Evolutionary conservation across 2,888 invertebrate species (phyloP).

Genomic region (Siphlonurus alternatus): DNA sequence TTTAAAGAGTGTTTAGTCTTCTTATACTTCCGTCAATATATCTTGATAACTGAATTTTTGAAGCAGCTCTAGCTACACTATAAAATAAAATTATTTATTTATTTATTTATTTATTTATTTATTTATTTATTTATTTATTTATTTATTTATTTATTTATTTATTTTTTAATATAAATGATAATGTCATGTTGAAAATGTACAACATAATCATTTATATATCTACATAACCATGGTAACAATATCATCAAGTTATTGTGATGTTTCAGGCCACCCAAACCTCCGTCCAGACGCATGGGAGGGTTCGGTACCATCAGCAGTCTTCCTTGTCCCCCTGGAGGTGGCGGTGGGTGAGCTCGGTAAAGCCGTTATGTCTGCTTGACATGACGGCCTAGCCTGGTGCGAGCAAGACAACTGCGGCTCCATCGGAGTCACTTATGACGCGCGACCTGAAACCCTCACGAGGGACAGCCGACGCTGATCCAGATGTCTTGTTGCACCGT

Average conservation of each 20-base stretch:
- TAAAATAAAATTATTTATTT: not conserved
- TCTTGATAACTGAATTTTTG: too few species aligned
- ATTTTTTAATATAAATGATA: too few species aligned
- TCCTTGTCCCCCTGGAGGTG: not conserved
- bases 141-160: too few species aligned
- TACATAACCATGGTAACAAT: too few species aligned
- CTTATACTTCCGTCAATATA: too few species aligned
- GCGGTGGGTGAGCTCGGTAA: constrained; percentile 2
- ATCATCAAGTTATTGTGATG: too few species aligned
- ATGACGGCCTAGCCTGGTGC: not conserved
- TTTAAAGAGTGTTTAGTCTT: too few species aligned
- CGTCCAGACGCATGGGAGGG: not conserved
- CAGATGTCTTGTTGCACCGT: not conserved
- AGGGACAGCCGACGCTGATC: not conserved
- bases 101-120: not conserved
- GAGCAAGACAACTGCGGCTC: not conserved
- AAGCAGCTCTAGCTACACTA: too few species aligned
- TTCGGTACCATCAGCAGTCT: constrained; percentile 1
- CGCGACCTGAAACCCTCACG: not conserved
- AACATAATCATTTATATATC: too few species aligned
- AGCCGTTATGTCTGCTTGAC: not conserved
- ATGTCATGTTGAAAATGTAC: too few species aligned
- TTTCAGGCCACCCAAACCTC: not conserved
- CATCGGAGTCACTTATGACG: not conserved
- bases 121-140: too few species aligned